Evolutionary conservation across 2,113 vertebrate species (phyloP), one percentile per base, ranked within the genome.

Genomic region (Speoplatyrhinus poulsoni): DNA sequence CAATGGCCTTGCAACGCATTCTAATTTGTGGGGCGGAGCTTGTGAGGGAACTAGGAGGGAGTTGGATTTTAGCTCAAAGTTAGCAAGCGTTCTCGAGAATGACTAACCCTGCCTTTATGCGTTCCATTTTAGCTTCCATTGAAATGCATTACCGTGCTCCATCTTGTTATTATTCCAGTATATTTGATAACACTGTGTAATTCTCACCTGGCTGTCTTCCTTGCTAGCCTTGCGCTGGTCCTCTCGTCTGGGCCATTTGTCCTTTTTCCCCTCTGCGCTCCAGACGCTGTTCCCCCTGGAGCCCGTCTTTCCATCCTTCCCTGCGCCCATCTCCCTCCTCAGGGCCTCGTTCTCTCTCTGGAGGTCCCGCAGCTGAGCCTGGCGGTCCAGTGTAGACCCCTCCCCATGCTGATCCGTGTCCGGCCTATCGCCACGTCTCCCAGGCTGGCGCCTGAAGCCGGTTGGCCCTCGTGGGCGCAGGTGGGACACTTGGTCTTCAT

Each of bases 331-430:
- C 62, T 98, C 96, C 87, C 95, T 95, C 82, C 95, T 93, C 53
- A 99, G 94, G 67, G 92, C 91, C 67, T 97, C 93, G 0, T 98
- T 99, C 85, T 99, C 96, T 77, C 94, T 91, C 88, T 96, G 95
- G 41, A 99, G 90, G 3, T 98, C 96, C 78, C 93, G 96, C 41
- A 99, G 91, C 85, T 98, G 96, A 82, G 89, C 84, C 61, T 98
- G 95, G 62, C 98, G 88, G 66, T 99, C 96, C 79, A 94, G 91
- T 80, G 95, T 87, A 60, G 92, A 91, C 71, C 72, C 93, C 0
- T 96, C 95, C 36, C 93, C 79, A 5, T 69, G 78, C 65, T 69
- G 82, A 32, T 52, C 12, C 0, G 46, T 73, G 60, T 86, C 85
- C 33, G 32, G 1, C 0, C 53, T 41, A 50, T 72, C 80, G 0